A percentile compares a stretch with the other conserved stretches of the same genome.
phyloP scores from a whole-genome alignment of 2,888 invertebrate genomes.

The Drosophila flavopinicola region DNA sequence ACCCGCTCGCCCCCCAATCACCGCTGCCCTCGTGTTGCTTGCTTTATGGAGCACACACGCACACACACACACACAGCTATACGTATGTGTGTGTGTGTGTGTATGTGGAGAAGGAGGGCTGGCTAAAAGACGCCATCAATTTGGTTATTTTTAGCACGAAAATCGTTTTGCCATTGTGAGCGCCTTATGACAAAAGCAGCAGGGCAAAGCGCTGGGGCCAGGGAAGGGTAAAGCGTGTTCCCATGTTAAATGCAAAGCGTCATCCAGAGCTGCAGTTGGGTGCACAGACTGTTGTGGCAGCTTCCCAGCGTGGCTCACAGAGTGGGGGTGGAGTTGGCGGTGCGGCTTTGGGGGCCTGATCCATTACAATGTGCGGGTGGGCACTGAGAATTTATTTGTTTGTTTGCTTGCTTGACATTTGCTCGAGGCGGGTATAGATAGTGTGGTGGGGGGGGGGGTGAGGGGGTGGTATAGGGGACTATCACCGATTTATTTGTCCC shows the following conservation, averaged over 20 bases:
- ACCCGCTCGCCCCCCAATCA: constrained; percentile 1
- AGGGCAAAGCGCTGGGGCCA: not conserved
- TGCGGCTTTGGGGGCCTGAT: constrained; percentile 22
- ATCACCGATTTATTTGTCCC: constrained; percentile 47
- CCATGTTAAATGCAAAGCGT: constrained; percentile 24
- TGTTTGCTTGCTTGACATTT: constrained; percentile 53
- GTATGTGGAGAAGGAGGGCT: constrained; percentile 2
- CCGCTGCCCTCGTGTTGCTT: constrained; percentile 11
- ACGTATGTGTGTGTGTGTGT: not conserved
- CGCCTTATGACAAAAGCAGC: constrained; percentile 26
- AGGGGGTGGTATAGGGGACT: too few relatives aligned
- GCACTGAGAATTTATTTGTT: constrained; percentile 44
- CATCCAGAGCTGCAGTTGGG: constrained; percentile 30
- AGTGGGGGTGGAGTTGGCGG: not conserved
- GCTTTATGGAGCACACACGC: constrained; percentile 51
- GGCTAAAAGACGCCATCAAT: constrained; percentile 69
- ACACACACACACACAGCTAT: not conserved
- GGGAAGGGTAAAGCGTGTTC: not conserved
- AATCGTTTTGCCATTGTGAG: constrained; percentile 72
- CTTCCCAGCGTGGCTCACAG: constrained; percentile 11
- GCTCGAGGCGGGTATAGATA: constrained; percentile 4
- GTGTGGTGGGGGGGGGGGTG: not conserved
- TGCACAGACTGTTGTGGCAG: constrained; percentile 19
- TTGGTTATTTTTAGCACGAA: constrained; percentile 77
- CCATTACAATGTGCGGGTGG: constrained; percentile 26